Conservation (phyloP, 2,797 vertebrate genomes). For the Sebastes nivosus region DNA sequence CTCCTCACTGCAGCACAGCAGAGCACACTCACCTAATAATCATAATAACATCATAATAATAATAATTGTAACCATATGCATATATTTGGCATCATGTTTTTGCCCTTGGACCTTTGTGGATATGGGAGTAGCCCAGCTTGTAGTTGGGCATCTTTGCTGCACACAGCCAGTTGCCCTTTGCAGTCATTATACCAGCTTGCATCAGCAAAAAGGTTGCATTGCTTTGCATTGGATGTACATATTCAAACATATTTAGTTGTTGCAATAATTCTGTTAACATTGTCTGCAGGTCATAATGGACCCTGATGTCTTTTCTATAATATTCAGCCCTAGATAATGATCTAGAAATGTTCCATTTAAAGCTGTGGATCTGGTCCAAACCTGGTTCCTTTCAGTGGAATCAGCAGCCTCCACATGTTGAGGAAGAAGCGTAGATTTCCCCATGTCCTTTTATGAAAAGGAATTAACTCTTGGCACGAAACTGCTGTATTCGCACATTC, state of each 20-base stretch:
- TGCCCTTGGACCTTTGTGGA: background rate
- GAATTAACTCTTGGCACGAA: constrained; percentile 16
- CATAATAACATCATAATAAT: too few species aligned
- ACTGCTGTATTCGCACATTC: constrained; percentile 23
- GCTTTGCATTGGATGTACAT: background rate
- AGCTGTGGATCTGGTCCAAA: background rate
- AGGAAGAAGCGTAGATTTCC: constrained; percentile 9
- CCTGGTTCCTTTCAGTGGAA: background rate
- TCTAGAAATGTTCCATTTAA: constrained; percentile 31
- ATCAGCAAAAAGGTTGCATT: constrained; percentile 29
- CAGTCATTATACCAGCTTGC: constrained; percentile 15
- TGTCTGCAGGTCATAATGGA: background rate
- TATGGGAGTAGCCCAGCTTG: constrained; percentile 55
- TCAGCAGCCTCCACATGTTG: background rate
- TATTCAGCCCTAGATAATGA: constrained; percentile 23
- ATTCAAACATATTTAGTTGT: background rate
- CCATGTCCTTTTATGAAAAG: constrained; percentile 10
- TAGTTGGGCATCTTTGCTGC: constrained; percentile 31
- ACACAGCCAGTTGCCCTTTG: constrained; percentile 30
- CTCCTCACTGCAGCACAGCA: constrained; percentile 31
- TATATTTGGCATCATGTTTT: background rate
- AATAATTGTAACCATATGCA: background rate
- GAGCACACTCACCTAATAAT: too few species aligned
- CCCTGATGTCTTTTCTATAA: background rate
- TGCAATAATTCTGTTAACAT: background rate